Conservation (phyloP, 2,888 invertebrate genomes). For the Merodon equestris region DNA sequence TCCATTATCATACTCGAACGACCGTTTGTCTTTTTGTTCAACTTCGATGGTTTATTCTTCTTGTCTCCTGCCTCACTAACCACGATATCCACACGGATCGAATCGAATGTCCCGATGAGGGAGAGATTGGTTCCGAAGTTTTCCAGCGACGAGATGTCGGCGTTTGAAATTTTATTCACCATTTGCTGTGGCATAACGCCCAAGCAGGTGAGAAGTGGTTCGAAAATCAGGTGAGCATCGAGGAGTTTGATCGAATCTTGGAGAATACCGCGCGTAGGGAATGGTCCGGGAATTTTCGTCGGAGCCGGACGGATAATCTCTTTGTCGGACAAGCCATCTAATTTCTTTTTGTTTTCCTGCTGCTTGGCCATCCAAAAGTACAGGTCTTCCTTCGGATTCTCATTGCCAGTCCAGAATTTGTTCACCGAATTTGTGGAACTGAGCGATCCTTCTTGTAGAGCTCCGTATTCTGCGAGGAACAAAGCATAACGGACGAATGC, state of each 20-base stretch:
- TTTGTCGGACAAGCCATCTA: conserved; percentile 78
- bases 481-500: background rate
- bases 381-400: conserved; percentile 89
- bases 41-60: conserved; percentile 78
- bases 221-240: conserved; percentile 96
- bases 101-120: conserved; percentile 90
- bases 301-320: conserved; percentile 80
- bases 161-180: conserved; percentile 78
- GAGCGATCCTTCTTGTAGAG: conserved; percentile 87
- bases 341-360: conserved; percentile 80
- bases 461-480: conserved; percentile 83
- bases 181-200: conserved; percentile 95
- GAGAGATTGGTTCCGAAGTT: conserved; percentile 93
- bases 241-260: conserved; percentile 91
- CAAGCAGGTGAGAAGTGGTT: conserved; percentile 92
- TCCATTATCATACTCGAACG: conserved; percentile 74
- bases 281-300: conserved; percentile 79
- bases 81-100: conserved; percentile 95
- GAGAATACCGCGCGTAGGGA: conserved; percentile 83
- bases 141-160: conserved; percentile 86
- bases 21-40: conserved; percentile 74
- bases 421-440: conserved; percentile 80
- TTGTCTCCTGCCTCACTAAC: conserved; percentile 90
- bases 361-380: conserved; percentile 99
- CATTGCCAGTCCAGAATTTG: conserved; percentile 76